Percentiles rank a stretch among this genome's conserved stretches.
phyloP scores from a whole-genome alignment of 1,140 invertebrate genomes.

The Neodiprion pinetum region DNA sequence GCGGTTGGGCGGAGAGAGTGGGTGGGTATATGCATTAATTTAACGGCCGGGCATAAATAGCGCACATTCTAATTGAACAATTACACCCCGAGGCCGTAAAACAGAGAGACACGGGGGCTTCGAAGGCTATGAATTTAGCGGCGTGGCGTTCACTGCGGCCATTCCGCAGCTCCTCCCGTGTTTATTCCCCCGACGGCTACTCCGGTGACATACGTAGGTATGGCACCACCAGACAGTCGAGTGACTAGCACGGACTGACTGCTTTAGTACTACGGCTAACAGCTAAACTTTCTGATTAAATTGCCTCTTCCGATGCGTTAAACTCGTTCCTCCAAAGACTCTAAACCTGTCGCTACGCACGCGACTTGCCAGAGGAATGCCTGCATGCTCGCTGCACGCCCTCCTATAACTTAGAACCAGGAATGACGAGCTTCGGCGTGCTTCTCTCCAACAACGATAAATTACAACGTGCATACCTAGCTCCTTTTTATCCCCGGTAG shows the following conservation, averaged over 20 bases:
- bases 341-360: too few species aligned
- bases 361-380: too few species aligned
- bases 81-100: conserved; percentile 3
- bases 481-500: too few species aligned
- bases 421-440: too few species aligned
- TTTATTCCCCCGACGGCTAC: neutral
- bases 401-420: too few species aligned
- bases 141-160: conserved; percentile 6
- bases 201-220: neutral
- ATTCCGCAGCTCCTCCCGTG: neutral
- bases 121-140: conserved; percentile 7
- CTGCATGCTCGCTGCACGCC: too few species aligned
- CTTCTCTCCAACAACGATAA: too few species aligned
- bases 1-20: neutral
- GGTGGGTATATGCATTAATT: conserved; percentile 2
- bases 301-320: conserved; percentile 6
- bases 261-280: conserved; percentile 4
- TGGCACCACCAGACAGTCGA: neutral
- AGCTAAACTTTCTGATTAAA: conserved; percentile 2
- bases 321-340: neutral
- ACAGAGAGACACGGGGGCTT: conserved; percentile 6
- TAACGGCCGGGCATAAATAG: conserved; percentile 1
- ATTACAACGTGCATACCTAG: too few species aligned
- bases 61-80: conserved; percentile 7
- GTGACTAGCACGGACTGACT: conserved; percentile 6